Evolutionary conservation across 2,888 invertebrate species (phyloP), one percentile per base, ranked within the genome.

Genomic region (Aspidapion aeneum): DNA sequence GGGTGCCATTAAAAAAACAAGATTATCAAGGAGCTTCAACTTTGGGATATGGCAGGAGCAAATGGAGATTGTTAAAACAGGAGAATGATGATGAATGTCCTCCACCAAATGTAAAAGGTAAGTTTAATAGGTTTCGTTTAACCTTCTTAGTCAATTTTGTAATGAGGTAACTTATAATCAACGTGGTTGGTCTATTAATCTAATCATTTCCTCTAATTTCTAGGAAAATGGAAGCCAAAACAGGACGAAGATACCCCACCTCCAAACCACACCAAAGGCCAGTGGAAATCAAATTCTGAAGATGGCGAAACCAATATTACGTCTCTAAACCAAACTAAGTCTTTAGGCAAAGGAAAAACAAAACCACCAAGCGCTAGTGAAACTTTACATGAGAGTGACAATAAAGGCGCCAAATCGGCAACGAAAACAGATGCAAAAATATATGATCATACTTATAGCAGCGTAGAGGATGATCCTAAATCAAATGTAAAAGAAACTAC

Each of bases 221-320:
- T 49, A 1, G 86, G 86, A 7, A 71, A 69, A 63, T 65, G 66
- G 65, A 68, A 67, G 49, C 66, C 67, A 19, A 63, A 61, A 55
- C 18, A 18, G 21, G 63, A 66, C 18, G 68, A 68, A 20, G 67
- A 68, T 20, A 57, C 64, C 19, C 67, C 69, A 1, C 89, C 90
- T 0, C 87, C 88, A 1, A 85, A 84, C 50, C 86, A 91, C 70
- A 90, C 91, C 0, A 88, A 87, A 76, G 91, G 90, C 1, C 93
- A 20, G 21, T 22, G 9, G 16, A 57, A 35, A 7, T 12, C 35
- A 3, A 35, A 58, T 48, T 1, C 21, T 50, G 50, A 48, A 50
- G 16, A n/a, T 22, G 17, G 2, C 3, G 55, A 55, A 18, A 21
- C 19, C 9, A 49, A n/a, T n/a, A n/a, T 12, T 49, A 12, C n/a